Evolutionary conservation across 2,113 vertebrate genomes (phyloP).

Genomic region (Campylorhamphus procurvoides): DNA sequence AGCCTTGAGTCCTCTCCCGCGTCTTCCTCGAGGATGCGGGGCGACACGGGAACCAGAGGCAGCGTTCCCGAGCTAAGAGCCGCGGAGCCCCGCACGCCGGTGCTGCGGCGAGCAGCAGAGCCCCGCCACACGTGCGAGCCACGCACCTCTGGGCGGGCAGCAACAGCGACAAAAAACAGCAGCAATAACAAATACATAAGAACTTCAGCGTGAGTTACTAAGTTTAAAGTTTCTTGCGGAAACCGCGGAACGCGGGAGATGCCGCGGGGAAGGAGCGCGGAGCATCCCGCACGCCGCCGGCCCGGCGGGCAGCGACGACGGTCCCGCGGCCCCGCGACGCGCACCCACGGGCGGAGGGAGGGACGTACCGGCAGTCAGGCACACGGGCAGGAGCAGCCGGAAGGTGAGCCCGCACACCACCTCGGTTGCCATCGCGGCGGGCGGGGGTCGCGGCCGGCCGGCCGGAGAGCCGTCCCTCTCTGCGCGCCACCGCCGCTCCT

Average conservation of each 20-base stretch:
- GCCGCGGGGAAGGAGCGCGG: neutral
- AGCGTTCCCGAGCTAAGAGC: too few species aligned
- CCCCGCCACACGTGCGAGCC: neutral
- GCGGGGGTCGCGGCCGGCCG: slow-evolving; percentile 21
- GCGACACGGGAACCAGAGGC: neutral
- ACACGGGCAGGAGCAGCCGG: slow-evolving; percentile 91
- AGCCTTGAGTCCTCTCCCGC: neutral
- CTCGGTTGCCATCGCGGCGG: slow-evolving; percentile 88
- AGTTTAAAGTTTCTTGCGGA: neutral
- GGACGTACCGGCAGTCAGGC: slow-evolving; percentile 89
- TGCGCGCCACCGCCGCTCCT: slow-evolving; percentile 51
- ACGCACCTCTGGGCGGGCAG: neutral
- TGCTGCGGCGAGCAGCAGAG: neutral
- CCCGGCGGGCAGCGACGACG: neutral
- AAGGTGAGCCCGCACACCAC: slow-evolving; percentile 94
- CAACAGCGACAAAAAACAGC: neutral
- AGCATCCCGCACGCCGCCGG: neutral
- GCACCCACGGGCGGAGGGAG: neutral
- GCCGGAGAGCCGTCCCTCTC: slow-evolving; percentile 7
- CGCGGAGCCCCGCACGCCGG: neutral
- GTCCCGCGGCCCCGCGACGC: neutral
- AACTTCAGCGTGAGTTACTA: neutral
- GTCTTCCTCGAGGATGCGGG: neutral
- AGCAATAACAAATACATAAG: fast-evolving
- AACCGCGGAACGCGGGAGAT: fast-evolving